Evolutionary conservation across 2,113 vertebrate species (phyloP), one percentile per base, ranked within the genome.

Genomic region (Ciconia maguari): DNA sequence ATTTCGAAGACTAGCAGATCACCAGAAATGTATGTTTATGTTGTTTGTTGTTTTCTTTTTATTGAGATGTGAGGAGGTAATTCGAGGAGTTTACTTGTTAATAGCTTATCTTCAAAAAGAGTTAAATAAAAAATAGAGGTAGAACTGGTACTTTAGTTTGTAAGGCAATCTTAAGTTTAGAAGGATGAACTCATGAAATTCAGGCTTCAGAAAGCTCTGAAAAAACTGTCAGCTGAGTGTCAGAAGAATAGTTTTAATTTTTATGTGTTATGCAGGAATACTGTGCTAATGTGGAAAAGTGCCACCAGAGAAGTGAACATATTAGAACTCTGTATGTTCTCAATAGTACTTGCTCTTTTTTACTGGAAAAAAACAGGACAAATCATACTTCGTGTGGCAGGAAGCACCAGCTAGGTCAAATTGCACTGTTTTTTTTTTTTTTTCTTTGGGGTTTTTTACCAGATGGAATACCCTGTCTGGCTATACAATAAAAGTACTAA

Each of bases 311-410:
- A 52, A 72, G 51, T 3, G 9, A 68, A 9, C 2, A 3, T 79
- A 10, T 16, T 30, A 64, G 42, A 94, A 34, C 9, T 6, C 17
- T 83, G 25, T 10, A 29, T 44, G 4, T 62, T 88, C 34, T 84
- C 30, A 49, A 5, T 51, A 46, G 13, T 70, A 49, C 7, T 42
- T 0, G 0, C 6, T 51, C 5, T 72, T 85, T 79, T 93, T 72
- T 70, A 27, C 21, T 52, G 27, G 52, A 41, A 36, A 27, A 87
- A 34, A 41, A 69, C 1, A 12, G 74, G 11, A 36, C 13, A 36
- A 83, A n/a, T 49, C 26, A 16, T 49, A n/a, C 8, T 69, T 34
- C 34, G 27, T 57, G 27, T 52, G 36, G 9, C 21, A 61, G 57
- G 26, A 86, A 61, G 44, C 48, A 68, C 5, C 22, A 84, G n/a